Evolutionary conservation across 2,888 invertebrate genomes (phyloP).

Genomic region (Fragum whitleyi): DNA sequence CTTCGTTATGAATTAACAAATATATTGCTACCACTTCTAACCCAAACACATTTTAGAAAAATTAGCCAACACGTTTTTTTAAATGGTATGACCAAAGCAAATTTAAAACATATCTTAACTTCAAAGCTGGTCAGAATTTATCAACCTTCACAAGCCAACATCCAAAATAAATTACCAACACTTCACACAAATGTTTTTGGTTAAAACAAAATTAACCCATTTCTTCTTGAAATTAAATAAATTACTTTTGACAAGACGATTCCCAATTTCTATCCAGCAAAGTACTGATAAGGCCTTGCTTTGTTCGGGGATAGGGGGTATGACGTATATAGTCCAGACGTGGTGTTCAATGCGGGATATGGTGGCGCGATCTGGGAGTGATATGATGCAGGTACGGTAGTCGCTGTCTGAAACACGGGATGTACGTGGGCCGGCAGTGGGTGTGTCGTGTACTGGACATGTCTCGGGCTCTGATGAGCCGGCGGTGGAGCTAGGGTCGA

Average conservation of each 20-base stretch:
- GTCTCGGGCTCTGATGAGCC: conserved; percentile 90
- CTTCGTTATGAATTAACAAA: too few relatives aligned
- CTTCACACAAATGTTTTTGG: too few relatives aligned
- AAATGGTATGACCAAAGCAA: too few relatives aligned
- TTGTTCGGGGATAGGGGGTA: conserved; percentile 90
- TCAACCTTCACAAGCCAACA: too few relatives aligned
- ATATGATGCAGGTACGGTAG: conserved; percentile 71
- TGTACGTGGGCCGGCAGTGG: conserved; percentile 93
- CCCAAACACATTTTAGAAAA: too few relatives aligned
- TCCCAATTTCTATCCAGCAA: conserved; percentile 67
- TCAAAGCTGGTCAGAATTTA: too few relatives aligned
- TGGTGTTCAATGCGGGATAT: conserved; percentile 89
- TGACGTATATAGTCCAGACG: conserved; percentile 88
- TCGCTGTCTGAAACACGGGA: conserved; percentile 80
- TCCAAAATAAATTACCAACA: too few relatives aligned
- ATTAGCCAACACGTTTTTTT: too few relatives aligned
- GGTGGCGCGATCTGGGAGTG: conserved; percentile 79
- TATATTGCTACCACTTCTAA: too few relatives aligned
- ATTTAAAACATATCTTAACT: too few relatives aligned
- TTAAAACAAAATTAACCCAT: too few relatives aligned
- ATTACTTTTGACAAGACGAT: not conserved
- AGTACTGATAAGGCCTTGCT: conserved; percentile 87
- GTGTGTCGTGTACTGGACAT: conserved; percentile 88
- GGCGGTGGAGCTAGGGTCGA: conserved; percentile 90
- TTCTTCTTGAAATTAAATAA: too few relatives aligned